These are phyloP conservation scores for Lanius ludovicianus DNA, from an alignment of 2,113 vertebrate species.

Conservation along the genomic window DNA sequence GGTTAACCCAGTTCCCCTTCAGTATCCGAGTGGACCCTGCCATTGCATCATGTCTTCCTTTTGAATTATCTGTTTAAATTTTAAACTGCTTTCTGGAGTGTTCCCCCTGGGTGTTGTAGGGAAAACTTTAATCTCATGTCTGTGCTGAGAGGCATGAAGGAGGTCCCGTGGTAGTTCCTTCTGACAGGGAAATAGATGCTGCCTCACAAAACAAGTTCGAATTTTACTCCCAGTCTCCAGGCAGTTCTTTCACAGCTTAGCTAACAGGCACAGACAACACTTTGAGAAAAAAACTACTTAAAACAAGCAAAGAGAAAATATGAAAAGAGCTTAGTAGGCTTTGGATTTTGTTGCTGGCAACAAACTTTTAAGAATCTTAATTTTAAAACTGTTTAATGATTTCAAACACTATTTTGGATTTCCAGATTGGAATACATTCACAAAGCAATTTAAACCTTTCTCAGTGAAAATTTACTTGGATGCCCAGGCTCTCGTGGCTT, in stretches of 20 bases:
- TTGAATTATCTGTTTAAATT: constrained; percentile 49
- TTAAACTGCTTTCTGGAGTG: constrained; percentile 21
- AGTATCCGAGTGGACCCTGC: neutral
- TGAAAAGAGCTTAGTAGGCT: neutral
- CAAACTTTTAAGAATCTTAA: neutral
- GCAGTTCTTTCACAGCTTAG: neutral
- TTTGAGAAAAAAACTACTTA: neutral
- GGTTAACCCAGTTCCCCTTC: neutral
- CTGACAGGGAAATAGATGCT: constrained; percentile 48
- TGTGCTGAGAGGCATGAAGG: constrained; percentile 18
- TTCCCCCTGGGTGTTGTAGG: neutral
- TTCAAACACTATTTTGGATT: neutral
- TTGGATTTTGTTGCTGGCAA: neutral
- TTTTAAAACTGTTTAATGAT: neutral
- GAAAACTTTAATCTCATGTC: constrained; percentile 53
- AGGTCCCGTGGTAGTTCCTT: neutral
- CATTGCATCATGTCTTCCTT: neutral
- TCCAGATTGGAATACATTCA: neutral
- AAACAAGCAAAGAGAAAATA: neutral
- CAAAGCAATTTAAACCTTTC: neutral
- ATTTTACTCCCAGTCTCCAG: constrained; percentile 40
- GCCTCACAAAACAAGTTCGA: constrained; percentile 38
- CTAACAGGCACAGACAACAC: neutral
- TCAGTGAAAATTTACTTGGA: neutral
- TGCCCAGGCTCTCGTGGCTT: neutral